Evolutionary conservation across 2,888 invertebrate species (phyloP).

Genomic region (Campoplex capitator): DNA sequence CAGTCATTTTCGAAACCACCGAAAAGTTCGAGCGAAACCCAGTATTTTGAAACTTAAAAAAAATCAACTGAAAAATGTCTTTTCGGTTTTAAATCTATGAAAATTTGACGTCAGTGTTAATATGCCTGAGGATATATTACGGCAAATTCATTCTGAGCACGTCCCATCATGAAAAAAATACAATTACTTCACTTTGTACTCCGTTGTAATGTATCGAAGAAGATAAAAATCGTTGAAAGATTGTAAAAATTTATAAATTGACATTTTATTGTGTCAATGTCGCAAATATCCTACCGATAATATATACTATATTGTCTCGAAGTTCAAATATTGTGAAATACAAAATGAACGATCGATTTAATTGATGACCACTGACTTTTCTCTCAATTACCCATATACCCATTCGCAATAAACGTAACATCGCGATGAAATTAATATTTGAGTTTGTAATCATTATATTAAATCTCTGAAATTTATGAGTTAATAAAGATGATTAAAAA

Average conservation of each 20-base stretch:
- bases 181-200: slow-evolving; percentile 26
- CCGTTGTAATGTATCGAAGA: slow-evolving; percentile 13
- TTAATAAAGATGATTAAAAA: background rate
- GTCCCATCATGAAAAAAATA: background rate
- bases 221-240: slow-evolving; percentile 24
- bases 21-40: background rate
- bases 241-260: slow-evolving; percentile 51
- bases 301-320: slow-evolving; percentile 36
- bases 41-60: background rate
- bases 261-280: slow-evolving; percentile 32
- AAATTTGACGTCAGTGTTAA: slow-evolving; percentile 7
- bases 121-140: slow-evolving; percentile 3
- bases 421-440: background rate
- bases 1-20: background rate
- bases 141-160: background rate
- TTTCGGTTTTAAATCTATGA: background rate
- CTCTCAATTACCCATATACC: background rate
- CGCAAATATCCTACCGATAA: slow-evolving; percentile 25
- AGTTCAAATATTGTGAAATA: slow-evolving; percentile 48
- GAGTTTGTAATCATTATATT: background rate
- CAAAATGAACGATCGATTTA: slow-evolving; percentile 34
- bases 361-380: slow-evolving; percentile 1
- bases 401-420: background rate
- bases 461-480: background rate
- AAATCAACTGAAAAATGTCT: slow-evolving; percentile 2